A percentile compares a stretch with the other conserved stretches of the same genome.
Conservation (phyloP, 2,113 vertebrate species). For the Apteryx mantelli region DNA sequence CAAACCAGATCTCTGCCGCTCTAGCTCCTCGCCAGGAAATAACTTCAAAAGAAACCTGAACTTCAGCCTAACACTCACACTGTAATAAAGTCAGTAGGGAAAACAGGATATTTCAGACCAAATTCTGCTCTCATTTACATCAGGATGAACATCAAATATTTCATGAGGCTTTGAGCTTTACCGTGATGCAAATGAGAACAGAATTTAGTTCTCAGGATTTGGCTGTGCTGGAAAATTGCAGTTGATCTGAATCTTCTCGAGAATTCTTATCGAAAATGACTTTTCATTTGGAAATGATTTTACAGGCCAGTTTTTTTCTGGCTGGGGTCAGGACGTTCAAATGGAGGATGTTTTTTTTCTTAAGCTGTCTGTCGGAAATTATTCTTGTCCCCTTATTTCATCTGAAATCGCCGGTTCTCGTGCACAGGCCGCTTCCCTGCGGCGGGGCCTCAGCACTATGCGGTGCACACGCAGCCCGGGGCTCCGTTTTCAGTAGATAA, state of each 20-base stretch:
- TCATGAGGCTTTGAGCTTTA: constrained; percentile 4
- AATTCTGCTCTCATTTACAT: constrained; percentile 15
- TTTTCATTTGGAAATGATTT: neutral
- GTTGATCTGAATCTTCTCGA: neutral
- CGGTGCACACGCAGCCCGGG: fast-evolving
- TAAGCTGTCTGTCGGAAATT: neutral
- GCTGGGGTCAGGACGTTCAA: neutral
- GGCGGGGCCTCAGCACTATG: neutral
- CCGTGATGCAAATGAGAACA: neutral
- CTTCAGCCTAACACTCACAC: neutral
- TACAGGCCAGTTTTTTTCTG: neutral
- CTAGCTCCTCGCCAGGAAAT: neutral
- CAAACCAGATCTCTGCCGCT: neutral
- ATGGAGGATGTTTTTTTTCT: neutral
- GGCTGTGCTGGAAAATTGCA: neutral
- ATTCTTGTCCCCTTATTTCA: neutral
- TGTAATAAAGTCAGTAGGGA: constrained; percentile 17
- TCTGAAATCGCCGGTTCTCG: neutral
- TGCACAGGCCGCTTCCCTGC: neutral
- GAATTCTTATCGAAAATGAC: neutral
- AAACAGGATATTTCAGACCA: neutral
- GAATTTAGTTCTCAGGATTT: constrained; percentile 1
- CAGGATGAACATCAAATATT: constrained; percentile 17
- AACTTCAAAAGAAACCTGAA: constrained; percentile 2
- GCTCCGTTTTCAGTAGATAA: neutral